Base-by-base conservation (phyloP, 1,140 invertebrate genomes). In the Zaprionus ornatus region DNA sequence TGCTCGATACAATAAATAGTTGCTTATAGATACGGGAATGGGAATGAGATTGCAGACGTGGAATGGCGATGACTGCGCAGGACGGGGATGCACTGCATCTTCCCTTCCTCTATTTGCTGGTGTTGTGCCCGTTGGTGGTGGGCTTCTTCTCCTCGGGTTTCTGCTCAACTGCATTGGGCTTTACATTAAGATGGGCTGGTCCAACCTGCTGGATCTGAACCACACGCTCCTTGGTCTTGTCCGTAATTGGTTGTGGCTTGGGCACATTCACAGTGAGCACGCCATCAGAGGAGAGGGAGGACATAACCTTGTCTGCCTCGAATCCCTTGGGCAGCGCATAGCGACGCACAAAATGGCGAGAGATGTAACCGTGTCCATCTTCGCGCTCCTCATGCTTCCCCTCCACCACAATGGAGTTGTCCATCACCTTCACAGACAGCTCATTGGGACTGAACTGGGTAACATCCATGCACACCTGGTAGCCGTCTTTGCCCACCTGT, bases 381-480 rank as follows among this genome's bases (percentile, higher is more conserved):
- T 94, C 77, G 50, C 94, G 95, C 80, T 96, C 95, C 78, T 96
- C 95, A 77, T 96, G 96, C 83, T 95, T 96, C 1, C 94, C 96
- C 84, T 95, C 94, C 1, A 97, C 93, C 3, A 96, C 92, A 0
- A 96, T 93, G 32, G 93, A 94, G 37, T 95, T 94, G 74, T 96
- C 95, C 2, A 95, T 93, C 0, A 95, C 95, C 90, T 96, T 97
- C 0, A 97, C 96, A 10, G 93, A 94, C 32, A 97, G 95, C 91
- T 97, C 96, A 64, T 96, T 95, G 0, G 96, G 96, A 40, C 94
- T 94, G 92, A 95, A 96, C 48, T 96, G 95, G 13, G 95, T 93
- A 1, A 96, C 94, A 77, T 96, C 95, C 81, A 96, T 92, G 76
- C 94, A 94, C 64, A 95, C 94, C 80, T 95, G 93, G 75, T 94